Base-by-base conservation (phyloP, 2,888 invertebrate genomes). In the Notocelia uddmanniana region DNA sequence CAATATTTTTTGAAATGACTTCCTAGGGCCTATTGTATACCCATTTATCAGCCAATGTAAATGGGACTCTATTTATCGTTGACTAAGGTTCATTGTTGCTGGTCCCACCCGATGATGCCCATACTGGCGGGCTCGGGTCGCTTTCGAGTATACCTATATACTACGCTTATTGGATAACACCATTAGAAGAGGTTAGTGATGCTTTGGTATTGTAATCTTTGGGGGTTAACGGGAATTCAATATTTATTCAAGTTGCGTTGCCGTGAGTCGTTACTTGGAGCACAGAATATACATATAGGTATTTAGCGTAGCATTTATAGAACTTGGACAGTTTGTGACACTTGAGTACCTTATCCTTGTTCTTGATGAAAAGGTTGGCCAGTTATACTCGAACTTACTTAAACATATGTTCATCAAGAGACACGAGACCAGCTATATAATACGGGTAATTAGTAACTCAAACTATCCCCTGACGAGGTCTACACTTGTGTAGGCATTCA, bases 151-250 rank as follows among this genome's bases (percentile, higher is more conserved):
- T 69, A 55, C n/a, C n/a, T n/a, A n/a, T n/a, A n/a, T n/a, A n/a
- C n/a, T 70, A 66, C 70, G 59, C 70, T 70, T 66, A 54, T 71
- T 52, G 52, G 52, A 66, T 66, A 59, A 15, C 57, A 60, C 68
- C 26, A 63, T 13, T 69, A 63, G 69, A 13, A 54, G 57, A 37
- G 37, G 62, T 50, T 37, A 50, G 57, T 68, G 60, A 60, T 19
- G 70, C 73, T 68, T 64, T 57, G 55, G 34, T 74, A 11, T 63
- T 11, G 50, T 66, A 55, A 18, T n/a, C 18, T 34, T 21, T 52
- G 45, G 59, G 19, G 58, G 23, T 13, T 6, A 50, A 41, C 59
- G 59, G 50, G 68, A 52, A 21, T 68, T 18, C 3, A 23, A 52
- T 37, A 59, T 59, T 37, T 37, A 3, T 15, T 45, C 10, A 11